These are phyloP conservation scores for Himalopsyche kuldschensis DNA, from an alignment of 2,888 invertebrate species.

Conservation along the genomic window DNA sequence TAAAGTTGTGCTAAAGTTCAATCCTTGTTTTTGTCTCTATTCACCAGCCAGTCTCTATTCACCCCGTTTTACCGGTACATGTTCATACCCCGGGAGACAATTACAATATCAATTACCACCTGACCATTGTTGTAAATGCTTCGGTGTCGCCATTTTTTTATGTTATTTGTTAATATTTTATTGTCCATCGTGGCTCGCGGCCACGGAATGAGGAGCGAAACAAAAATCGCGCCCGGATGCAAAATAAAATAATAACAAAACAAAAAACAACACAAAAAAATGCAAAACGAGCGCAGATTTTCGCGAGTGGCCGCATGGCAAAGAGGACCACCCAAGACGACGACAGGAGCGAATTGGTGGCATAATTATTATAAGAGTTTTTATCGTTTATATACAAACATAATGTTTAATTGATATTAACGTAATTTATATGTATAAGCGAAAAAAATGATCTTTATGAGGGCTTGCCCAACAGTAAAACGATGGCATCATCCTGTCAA, in stretches of 20 bases:
- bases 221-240: not conserved
- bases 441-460: no score
- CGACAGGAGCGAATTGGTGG: not conserved
- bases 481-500: no score
- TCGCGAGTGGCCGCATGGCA: not conserved
- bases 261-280: not conserved
- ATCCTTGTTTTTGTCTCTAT: no score
- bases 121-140: not conserved
- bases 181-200: not conserved
- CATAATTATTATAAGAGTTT: no score
- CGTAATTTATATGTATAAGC: no score
- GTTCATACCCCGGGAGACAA: not conserved
- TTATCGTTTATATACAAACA: no score
- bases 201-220: not conserved
- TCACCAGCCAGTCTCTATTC: no score
- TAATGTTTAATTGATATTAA: no score
- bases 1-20: no score
- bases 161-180: not conserved
- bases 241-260: not conserved
- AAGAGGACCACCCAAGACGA: not conserved
- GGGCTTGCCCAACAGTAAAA: no score
- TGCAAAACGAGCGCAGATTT: not conserved
- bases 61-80: no score
- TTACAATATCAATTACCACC: not conserved
- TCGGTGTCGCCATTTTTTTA: not conserved